These are phyloP conservation scores for Sisyra nigra DNA, from an alignment of 2,888 invertebrate genomes.

Conservation along the genomic window DNA sequence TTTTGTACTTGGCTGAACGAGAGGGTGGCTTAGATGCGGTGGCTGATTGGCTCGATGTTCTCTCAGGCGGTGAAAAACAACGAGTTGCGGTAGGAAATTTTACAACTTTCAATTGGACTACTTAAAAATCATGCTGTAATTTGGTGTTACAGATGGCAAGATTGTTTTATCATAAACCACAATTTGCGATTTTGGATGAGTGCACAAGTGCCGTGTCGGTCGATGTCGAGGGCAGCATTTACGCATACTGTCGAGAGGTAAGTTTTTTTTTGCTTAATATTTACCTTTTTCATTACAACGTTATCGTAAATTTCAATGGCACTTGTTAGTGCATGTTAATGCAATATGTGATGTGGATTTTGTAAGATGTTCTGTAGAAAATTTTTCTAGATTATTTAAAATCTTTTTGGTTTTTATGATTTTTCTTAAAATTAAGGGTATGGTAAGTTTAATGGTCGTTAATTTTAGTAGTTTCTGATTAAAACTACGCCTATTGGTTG, in stretches of 20 bases:
- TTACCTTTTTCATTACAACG: background rate
- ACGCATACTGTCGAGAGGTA: slow-evolving; percentile 77
- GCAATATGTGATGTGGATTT: too few species aligned
- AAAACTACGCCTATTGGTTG: too few species aligned
- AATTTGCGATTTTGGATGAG: slow-evolving; percentile 97
- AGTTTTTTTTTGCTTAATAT: slow-evolving; percentile 12
- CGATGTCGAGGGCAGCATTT: slow-evolving; percentile 96
- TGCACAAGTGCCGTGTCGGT: slow-evolving; percentile 98
- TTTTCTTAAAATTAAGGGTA: too few species aligned
- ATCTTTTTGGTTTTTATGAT: too few species aligned
- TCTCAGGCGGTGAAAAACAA: slow-evolving; percentile 97
- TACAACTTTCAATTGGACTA: slow-evolving; percentile 1
- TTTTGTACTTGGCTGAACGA: slow-evolving; percentile 66
- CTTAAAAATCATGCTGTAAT: background rate
- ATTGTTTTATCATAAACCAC: slow-evolving; percentile 91
- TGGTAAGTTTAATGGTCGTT: too few species aligned
- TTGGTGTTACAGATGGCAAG: slow-evolving; percentile 63
- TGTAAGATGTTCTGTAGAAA: too few species aligned
- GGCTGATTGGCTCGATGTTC: slow-evolving; percentile 97
- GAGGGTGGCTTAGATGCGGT: slow-evolving; percentile 84
- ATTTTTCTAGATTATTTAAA: too few species aligned
- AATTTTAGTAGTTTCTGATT: too few species aligned
- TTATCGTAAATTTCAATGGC: background rate
- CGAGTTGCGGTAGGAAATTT: slow-evolving; percentile 61
- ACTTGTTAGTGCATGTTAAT: background rate